Conservation (phyloP, 1,140 invertebrate species). For the Cataglyphis hispanica region DNA sequence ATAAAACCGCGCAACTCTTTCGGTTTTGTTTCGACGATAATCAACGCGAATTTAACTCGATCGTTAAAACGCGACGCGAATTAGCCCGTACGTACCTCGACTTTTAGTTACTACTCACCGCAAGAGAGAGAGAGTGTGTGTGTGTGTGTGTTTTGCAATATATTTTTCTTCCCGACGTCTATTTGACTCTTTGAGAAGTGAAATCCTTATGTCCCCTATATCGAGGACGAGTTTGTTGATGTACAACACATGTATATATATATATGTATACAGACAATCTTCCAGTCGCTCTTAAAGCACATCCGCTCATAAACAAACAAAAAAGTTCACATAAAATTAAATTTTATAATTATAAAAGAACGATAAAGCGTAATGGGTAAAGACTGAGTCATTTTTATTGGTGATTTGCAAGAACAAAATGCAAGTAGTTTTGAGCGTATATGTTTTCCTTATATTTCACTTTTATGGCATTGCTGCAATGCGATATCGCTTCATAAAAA, state of each 20-base stretch:
- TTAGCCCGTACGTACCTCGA: slow-evolving; percentile 5
- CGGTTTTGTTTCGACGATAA: slow-evolving; percentile 35
- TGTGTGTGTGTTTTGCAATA: too few relatives aligned
- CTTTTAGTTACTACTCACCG: slow-evolving; percentile 1
- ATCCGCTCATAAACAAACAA: slow-evolving; percentile 32
- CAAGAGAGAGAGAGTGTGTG: too few relatives aligned
- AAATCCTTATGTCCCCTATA: neutral
- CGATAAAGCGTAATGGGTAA: slow-evolving; percentile 31
- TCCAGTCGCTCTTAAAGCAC: neutral
- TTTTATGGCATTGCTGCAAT: slow-evolving; percentile 22
- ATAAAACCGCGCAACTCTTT: slow-evolving; percentile 40
- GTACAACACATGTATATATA: neutral
- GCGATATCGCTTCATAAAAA: slow-evolving; percentile 4
- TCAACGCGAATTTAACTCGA: slow-evolving; percentile 30
- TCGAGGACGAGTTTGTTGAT: neutral
- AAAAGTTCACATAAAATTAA: slow-evolving; percentile 34
- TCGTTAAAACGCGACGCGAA: slow-evolving; percentile 37
- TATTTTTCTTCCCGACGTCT: neutral
- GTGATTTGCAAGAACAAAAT: neutral
- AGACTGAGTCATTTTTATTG: neutral
- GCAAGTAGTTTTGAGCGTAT: neutral
- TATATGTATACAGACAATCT: neutral
- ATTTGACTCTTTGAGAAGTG: neutral
- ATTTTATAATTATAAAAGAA: slow-evolving; percentile 42
- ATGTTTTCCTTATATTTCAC: slow-evolving; percentile 20